phyloP scores from a whole-genome alignment of 2,797 vertebrate genomes.

The Typhlichthys subterraneus region DNA sequence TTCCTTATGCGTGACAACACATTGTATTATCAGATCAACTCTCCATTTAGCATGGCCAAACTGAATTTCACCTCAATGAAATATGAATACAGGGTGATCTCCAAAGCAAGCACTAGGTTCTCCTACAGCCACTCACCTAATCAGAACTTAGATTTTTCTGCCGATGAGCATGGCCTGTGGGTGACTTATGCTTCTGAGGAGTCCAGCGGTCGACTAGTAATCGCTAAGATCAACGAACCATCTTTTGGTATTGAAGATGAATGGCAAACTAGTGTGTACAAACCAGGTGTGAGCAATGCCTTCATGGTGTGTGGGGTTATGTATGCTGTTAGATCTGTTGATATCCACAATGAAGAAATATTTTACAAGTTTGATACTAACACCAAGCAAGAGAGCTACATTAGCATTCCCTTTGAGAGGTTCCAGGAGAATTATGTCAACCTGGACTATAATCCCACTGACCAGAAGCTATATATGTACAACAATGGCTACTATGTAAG shows the following conservation, averaged over 20 bases:
- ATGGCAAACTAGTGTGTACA: slow-evolving; percentile 64
- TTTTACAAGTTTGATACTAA: slow-evolving; percentile 74
- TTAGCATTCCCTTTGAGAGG: slow-evolving; percentile 65
- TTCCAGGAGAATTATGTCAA: slow-evolving; percentile 61
- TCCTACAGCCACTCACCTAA: slow-evolving; percentile 65
- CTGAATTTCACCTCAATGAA: slow-evolving; percentile 63
- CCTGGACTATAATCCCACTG: slow-evolving; percentile 73
- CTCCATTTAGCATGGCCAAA: slow-evolving; percentile 66
- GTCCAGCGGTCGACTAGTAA: slow-evolving; percentile 64
- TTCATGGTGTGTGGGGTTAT: slow-evolving; percentile 77
- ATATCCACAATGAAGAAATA: slow-evolving; percentile 68
- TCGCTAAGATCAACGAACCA: slow-evolving; percentile 68
- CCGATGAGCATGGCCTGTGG: slow-evolving; percentile 80
- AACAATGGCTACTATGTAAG: slow-evolving; percentile 71
- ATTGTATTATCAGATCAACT: slow-evolving; percentile 69
- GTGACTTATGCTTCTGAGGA: slow-evolving; percentile 73
- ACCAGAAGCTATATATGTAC: slow-evolving; percentile 78
- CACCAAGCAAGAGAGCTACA: slow-evolving; percentile 58
- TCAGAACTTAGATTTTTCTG: slow-evolving; percentile 79
- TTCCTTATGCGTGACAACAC: slow-evolving; percentile 71
- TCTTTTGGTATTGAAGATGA: slow-evolving; percentile 63
- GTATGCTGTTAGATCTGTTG: slow-evolving; percentile 64
- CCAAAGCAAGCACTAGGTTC: slow-evolving; percentile 66
- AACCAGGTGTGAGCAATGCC: slow-evolving; percentile 64
- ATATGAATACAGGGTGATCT: slow-evolving; percentile 57